Base-by-base conservation (phyloP, 2,888 invertebrate species). In the Penaeus monodon region DNA sequence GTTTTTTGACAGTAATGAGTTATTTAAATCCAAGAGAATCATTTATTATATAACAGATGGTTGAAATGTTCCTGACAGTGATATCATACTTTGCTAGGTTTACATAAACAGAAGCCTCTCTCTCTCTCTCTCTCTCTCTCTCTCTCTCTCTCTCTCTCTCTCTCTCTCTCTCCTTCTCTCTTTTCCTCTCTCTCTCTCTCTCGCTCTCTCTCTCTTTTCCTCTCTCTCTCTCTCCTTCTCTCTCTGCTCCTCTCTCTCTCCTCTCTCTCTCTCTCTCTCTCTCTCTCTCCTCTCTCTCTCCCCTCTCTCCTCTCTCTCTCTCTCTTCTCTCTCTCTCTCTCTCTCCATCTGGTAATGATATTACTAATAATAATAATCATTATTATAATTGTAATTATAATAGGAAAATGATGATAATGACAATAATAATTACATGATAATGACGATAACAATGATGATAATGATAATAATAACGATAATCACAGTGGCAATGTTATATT, bases 131-230 rank as follows among this genome's bases (percentile, higher is more conserved):
- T 38, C 38, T 38, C 76, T 38, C 76, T 49, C 57, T 78, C 78
- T 49, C 78, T 49, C 57, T 57, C 78, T 78, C 78, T 49, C 57
- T n/a, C 78, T 49, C 76, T 44, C 78, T 78, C 57, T 49, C 78
- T 49, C 78, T 49, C 78, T 49, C 78, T 44, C 78, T 49, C 78
- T 57, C 78, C n/a, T 27, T 57, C 78, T 57, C 78, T 63, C 27
- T 70, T 29, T 29, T 29, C 29, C 70, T 33, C 27, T 33, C 20
- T 33, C 70, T 17, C 24, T 27, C 24, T 33, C 33, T 17, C 27
- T 66, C 24, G 14, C 27, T n/a, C 24, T 17, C 24, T 24, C 44
- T 44, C 7, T 10, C 10, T 44, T 10, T 44, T 22, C 10, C 44
- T 44, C 8, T 44, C 10, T 44, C 44, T 44, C 44, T 44, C 44